Evolutionary conservation across 2,113 vertebrate species (phyloP).

Genomic region (Aleadryas rufinucha): DNA sequence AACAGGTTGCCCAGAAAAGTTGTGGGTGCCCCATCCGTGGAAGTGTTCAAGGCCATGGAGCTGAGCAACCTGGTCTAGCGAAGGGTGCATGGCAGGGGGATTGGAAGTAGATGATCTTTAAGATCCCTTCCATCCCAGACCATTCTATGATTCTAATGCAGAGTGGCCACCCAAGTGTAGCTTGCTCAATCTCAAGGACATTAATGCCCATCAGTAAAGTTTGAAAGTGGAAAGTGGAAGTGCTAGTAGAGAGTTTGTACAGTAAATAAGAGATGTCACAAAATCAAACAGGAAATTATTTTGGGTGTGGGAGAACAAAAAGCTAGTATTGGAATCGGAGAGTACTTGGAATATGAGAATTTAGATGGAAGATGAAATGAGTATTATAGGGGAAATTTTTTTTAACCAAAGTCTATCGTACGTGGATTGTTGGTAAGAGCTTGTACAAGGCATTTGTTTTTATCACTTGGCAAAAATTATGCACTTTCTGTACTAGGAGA

Average conservation of each 20-base stretch:
- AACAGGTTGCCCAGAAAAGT: neutral
- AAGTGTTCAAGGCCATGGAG: neutral
- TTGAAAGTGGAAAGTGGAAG: neutral
- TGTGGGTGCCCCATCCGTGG: neutral
- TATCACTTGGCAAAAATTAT: neutral
- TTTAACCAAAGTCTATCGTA: fast-evolving
- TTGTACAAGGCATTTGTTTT: neutral
- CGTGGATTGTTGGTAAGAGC: neutral
- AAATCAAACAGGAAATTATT: neutral
- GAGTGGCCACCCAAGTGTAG: neutral
- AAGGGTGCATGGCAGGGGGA: neutral
- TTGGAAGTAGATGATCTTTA: neutral
- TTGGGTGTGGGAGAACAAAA: neutral
- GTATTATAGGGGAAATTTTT: neutral
- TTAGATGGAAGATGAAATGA: neutral
- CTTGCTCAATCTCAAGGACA: fast-evolving
- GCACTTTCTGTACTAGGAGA: neutral
- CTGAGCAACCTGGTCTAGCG: neutral
- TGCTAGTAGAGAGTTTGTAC: neutral
- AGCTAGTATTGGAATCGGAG: neutral
- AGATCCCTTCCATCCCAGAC: neutral
- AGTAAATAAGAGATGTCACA: neutral
- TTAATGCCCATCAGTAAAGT: neutral
- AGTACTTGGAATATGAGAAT: neutral
- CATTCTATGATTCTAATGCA: neutral